Percentiles rank a stretch among this genome's conserved stretches.
These are phyloP conservation scores for rabbit (Oryctolagus cuniculus) DNA, from an alignment of 2,113 vertebrate genomes.

Conservation along the genomic window mOryCun1.1 NC_091434.1:40103001-40103500, in stretches of 20 bases:
- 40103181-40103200: neutral
- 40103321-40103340: no score
- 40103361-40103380: no score
- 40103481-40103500: no score
- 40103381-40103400: no score
- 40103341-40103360: no score
- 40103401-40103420: no score
- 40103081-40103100: neutral
- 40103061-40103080: neutral
- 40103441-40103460: no score
- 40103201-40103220: neutral
- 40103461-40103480: no score
- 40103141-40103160: neutral
- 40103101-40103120: neutral
- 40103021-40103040: neutral
- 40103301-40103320: no score
- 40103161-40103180: neutral
- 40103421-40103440: no score
- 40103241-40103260: neutral
- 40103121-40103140: constrained; percentile 1
- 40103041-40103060: neutral
- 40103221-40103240: neutral
- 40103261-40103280: no score
- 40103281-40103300: no score
- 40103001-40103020: neutral